phyloP scores from a whole-genome alignment of 2,797 vertebrate species.

The Psittacula echo region DNA sequence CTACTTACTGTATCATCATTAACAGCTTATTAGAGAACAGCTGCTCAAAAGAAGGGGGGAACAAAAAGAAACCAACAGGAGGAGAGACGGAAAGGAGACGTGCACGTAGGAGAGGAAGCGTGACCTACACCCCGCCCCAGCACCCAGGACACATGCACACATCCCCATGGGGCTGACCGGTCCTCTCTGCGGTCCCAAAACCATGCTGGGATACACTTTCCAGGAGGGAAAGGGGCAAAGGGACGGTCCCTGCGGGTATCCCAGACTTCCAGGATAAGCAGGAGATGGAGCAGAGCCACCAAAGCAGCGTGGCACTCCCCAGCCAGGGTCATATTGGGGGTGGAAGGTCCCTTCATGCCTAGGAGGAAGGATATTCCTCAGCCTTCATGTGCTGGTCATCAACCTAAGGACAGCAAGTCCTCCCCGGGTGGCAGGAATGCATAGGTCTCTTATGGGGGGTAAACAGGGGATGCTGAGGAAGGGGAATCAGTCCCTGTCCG shows the following conservation, averaged over 20 bases:
- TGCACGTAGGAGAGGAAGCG: neutral
- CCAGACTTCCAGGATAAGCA: neutral
- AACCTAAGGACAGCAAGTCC: neutral
- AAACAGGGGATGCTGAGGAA: neutral
- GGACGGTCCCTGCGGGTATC: no score
- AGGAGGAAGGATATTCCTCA: neutral
- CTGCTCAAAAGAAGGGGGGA: constrained; percentile 59
- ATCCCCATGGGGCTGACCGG: accelerated
- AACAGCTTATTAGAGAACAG: constrained; percentile 83
- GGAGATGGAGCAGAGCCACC: neutral
- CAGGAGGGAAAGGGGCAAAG: neutral
- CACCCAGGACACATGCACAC: neutral
- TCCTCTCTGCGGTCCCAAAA: neutral
- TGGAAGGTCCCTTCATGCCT: neutral
- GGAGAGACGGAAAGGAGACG: neutral
- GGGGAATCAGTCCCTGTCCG: neutral
- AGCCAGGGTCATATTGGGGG: accelerated
- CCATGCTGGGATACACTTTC: accelerated
- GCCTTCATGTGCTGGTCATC: neutral
- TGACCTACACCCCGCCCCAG: neutral
- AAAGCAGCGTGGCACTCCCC: neutral
- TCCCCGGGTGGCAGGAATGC: neutral
- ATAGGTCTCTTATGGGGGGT: neutral
- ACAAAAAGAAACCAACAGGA: neutral
- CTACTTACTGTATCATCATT: constrained; percentile 81